Percentiles rank a stretch among this genome's conserved stretches.
These are phyloP conservation scores for Gonatopus flavifemur DNA, from an alignment of 1,140 invertebrate genomes.

Conservation along the genomic window DNA sequence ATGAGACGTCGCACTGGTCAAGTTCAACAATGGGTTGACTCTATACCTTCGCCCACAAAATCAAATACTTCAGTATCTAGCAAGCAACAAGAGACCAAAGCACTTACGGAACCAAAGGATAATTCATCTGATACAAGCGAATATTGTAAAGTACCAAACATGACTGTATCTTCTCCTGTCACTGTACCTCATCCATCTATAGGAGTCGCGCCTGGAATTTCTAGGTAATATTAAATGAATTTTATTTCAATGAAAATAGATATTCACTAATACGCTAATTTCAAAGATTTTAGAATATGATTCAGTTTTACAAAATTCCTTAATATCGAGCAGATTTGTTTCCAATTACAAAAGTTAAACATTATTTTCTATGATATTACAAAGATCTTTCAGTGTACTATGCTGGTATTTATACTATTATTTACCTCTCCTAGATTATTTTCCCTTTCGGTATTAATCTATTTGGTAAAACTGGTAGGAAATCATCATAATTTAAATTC, in stretches of 20 bases:
- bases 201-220: constrained; percentile 32
- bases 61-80: constrained; percentile 8
- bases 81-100: constrained; percentile 7
- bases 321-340: too few species aligned
- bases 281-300: too few species aligned
- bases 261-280: too few species aligned
- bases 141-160: constrained; percentile 34
- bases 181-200: constrained; percentile 44
- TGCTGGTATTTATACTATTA: too few species aligned
- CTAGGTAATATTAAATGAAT: constrained; percentile 33
- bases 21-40: constrained; percentile 59
- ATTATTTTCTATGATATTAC: too few species aligned
- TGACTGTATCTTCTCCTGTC: constrained; percentile 46
- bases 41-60: constrained; percentile 46
- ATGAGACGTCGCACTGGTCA: constrained; percentile 49
- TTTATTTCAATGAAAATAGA: background rate
- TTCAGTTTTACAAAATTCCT: too few species aligned
- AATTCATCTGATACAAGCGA: constrained; percentile 19
- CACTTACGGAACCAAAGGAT: constrained; percentile 23
- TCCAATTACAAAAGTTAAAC: too few species aligned
- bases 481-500: too few species aligned
- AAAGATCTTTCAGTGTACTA: too few species aligned
- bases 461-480: too few species aligned
- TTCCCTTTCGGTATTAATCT: too few species aligned
- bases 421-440: too few species aligned